phyloP scores from a whole-genome alignment of 2,797 vertebrate species.

The Spondyliosoma cantharus region DNA sequence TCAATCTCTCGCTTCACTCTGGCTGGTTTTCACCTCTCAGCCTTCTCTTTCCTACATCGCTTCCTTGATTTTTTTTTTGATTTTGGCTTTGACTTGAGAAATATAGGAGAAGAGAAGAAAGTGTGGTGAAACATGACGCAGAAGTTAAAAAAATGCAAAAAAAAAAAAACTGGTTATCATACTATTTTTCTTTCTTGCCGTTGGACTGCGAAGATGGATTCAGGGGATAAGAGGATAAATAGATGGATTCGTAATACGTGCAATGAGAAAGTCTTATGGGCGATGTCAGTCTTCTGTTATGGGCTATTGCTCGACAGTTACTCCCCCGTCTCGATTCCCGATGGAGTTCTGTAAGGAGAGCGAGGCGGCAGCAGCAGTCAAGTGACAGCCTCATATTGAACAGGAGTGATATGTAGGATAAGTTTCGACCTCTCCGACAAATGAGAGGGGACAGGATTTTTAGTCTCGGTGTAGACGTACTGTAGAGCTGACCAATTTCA shows the following conservation, averaged over 20 bases:
- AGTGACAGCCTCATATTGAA: conserved; percentile 56
- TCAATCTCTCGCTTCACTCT: conserved; percentile 32
- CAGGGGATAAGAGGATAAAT: background rate
- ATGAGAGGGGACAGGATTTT: conserved; percentile 45
- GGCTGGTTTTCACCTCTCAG: conserved; percentile 51
- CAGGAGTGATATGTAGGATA: conserved; percentile 44
- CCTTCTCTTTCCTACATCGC: conserved; percentile 26
- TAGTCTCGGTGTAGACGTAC: conserved; percentile 17
- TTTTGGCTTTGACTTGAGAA: conserved; percentile 19
- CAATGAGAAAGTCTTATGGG: conserved; percentile 17
- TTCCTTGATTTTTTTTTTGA: background rate
- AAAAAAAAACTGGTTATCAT: background rate
- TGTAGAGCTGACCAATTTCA: conserved; percentile 37
- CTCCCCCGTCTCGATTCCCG: conserved; percentile 26
- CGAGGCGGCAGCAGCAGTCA: conserved; percentile 1
- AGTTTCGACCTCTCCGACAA: conserved; percentile 29
- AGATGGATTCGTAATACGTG: background rate
- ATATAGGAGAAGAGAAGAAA: conserved; percentile 19
- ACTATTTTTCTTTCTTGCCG: background rate
- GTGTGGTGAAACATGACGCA: background rate
- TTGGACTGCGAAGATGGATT: background rate
- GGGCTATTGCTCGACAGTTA: conserved; percentile 18
- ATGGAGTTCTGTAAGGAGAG: conserved; percentile 34
- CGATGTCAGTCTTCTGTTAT: conserved; percentile 30
- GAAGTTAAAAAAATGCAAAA: background rate